Conservation (phyloP, 1,140 invertebrate genomes). For the Listronotus bonariensis region DNA sequence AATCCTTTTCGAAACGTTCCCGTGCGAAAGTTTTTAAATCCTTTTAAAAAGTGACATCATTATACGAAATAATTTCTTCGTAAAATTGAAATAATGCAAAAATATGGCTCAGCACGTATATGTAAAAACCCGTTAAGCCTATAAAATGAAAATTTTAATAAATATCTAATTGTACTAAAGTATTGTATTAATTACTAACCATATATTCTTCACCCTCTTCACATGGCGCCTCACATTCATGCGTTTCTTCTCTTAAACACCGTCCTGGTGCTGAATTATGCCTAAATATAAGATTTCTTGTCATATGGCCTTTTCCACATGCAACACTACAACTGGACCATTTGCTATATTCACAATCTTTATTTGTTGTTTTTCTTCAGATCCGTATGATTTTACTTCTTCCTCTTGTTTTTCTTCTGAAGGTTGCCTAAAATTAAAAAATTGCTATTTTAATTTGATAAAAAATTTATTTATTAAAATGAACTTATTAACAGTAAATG, state of each 20-base stretch:
- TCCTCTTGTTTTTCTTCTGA: slow-evolving; percentile 16
- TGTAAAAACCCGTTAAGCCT: no score
- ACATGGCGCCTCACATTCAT: slow-evolving; percentile 26
- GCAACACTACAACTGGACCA: slow-evolving; percentile 67
- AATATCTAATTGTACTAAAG: no score
- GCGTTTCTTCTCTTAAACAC: slow-evolving; percentile 32
- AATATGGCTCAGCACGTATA: no score
- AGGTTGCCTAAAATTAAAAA: slow-evolving; percentile 7
- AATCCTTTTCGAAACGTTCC: no score
- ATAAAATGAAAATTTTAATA: no score
- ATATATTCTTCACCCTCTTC: slow-evolving; percentile 22
- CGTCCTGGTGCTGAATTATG: slow-evolving; percentile 31
- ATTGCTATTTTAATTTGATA: no score
- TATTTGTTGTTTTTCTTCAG: slow-evolving; percentile 19
- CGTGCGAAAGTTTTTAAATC: no score
- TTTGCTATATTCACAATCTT: slow-evolving; percentile 59
- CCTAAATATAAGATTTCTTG: slow-evolving; percentile 23
- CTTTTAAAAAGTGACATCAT: no score
- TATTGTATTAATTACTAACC: slow-evolving; percentile 9
- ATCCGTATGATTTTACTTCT: slow-evolving; percentile 7
- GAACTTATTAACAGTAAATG: not conserved
- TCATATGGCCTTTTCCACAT: slow-evolving; percentile 58
- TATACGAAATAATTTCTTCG: no score
- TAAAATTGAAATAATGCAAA: no score
- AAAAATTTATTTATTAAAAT: not conserved